Percentiles rank a stretch among this genome's conserved stretches.
These are phyloP conservation scores for Rallus limicola DNA, from an alignment of 2,113 vertebrate genomes.

Conservation along the genomic window DNA sequence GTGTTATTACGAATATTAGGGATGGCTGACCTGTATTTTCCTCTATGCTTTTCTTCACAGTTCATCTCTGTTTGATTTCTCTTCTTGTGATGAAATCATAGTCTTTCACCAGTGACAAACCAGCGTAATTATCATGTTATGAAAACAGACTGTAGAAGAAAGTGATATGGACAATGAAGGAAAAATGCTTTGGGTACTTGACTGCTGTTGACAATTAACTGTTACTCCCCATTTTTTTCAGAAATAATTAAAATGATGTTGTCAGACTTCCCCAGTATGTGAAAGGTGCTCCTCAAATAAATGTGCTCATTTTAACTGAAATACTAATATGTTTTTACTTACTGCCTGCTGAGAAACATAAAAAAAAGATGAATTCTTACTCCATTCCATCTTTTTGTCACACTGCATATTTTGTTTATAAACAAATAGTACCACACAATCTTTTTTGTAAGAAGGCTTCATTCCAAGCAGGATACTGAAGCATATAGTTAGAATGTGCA, in stretches of 20 bases:
- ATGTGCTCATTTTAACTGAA: not conserved
- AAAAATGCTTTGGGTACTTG: not conserved
- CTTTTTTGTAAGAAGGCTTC: not conserved
- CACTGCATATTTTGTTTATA: not conserved
- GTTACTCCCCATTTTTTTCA: not conserved
- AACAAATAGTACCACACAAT: not conserved
- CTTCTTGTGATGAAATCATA: not conserved
- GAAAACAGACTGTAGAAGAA: slow-evolving; percentile 27
- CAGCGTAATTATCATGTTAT: slow-evolving; percentile 18
- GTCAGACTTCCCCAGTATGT: not conserved
- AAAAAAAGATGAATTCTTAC: slow-evolving; percentile 5
- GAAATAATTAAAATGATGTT: not conserved
- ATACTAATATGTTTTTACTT: slow-evolving; percentile 18
- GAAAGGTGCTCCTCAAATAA: slow-evolving; percentile 21
- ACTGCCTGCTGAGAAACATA: not conserved
- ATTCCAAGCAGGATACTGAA: not conserved
- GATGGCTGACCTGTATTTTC: not conserved
- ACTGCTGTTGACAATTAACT: not conserved
- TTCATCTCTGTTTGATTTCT: slow-evolving; percentile 18
- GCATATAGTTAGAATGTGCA: not conserved
- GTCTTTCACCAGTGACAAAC: slow-evolving; percentile 10
- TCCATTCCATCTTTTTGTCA: not conserved
- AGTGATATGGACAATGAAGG: not conserved
- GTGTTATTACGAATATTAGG: not conserved
- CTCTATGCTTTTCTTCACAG: not conserved